A percentile compares a stretch with the other conserved stretches of the same genome.
Evolutionary conservation across 2,113 vertebrate genomes (phyloP).

Genomic region (Paradisaea rubra): DNA sequence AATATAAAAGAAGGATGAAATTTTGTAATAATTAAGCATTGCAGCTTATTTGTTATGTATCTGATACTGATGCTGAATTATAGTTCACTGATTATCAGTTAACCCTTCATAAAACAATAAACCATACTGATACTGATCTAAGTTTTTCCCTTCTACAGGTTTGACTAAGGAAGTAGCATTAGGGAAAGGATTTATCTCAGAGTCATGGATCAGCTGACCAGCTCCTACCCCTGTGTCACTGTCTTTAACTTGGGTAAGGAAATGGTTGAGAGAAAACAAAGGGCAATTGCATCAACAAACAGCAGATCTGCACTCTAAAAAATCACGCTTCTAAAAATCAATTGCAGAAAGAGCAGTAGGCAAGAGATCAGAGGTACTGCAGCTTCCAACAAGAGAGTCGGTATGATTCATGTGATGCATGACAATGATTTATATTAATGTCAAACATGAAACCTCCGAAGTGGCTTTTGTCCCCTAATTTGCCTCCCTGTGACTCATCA

Average conservation of each 20-base stretch:
- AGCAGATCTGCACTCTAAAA: background rate
- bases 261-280: background rate
- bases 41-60: background rate
- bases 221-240: background rate
- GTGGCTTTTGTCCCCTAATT: no score
- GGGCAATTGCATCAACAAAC: background rate
- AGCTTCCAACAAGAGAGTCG: background rate
- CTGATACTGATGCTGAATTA: background rate
- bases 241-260: background rate
- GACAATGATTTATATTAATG: background rate
- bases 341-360: background rate
- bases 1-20: background rate
- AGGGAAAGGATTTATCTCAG: background rate
- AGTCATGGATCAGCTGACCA: background rate
- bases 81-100: background rate
- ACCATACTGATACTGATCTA: background rate
- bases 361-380: background rate
- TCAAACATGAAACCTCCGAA: no score
- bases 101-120: background rate
- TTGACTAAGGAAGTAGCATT: background rate
- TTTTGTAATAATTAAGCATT: background rate
- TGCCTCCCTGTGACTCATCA: no score
- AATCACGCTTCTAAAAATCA: background rate
- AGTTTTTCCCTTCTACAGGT: background rate
- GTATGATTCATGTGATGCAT: background rate